Evolutionary conservation across 30 jellyfish, hydroid and myxozoan species (phyloP), one percentile per base, ranked within the genome.

Genomic region (Mastigias papua): DNA sequence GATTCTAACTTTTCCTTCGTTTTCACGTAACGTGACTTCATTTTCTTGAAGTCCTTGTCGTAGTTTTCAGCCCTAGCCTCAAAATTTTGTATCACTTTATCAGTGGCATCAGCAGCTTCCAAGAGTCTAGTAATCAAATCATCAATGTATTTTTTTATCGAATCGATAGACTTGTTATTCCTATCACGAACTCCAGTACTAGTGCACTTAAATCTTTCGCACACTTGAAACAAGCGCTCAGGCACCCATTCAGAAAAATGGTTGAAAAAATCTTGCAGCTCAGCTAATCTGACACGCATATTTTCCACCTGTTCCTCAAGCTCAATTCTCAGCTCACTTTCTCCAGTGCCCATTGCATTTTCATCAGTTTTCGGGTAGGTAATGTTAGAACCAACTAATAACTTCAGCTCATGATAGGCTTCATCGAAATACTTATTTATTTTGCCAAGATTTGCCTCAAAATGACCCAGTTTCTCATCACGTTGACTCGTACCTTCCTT

Each of bases 201-300:
- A 2, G 54, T 27, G 69, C 71, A 61, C 23, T 66, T 34, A 33
- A 10, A 31, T 34, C 37, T 34, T 28, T 62, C 34, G 48, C 90
- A 80, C 30, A 80, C 25, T 73, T 80, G 79, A 60, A 60, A 51
- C 20, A 80, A 35, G 20, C 69, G 80, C 34, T 63, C 70, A 37
- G 70, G 69, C 22, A 80, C 34, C 81, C 81, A 80, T 15, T 19
- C n/a, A 25, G 21, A 13, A 54, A 80, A 66, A 1, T 61, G 1
- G n/a, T 25, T 32, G 26, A 33, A 29, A n/a, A 22, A 8, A 29
- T 48, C 37, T 15, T 48, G 34, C 17, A 20, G 34, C 58, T 21
- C 62, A 80, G 19, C 60, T 1, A 13, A 5, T 6, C 15, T 13
- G 0, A 10, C 25, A 4, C 19, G 34, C 13, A 22, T 37, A 21